Base-by-base conservation (phyloP, 2,797 vertebrate genomes). In the Poecilia picta region DNA sequence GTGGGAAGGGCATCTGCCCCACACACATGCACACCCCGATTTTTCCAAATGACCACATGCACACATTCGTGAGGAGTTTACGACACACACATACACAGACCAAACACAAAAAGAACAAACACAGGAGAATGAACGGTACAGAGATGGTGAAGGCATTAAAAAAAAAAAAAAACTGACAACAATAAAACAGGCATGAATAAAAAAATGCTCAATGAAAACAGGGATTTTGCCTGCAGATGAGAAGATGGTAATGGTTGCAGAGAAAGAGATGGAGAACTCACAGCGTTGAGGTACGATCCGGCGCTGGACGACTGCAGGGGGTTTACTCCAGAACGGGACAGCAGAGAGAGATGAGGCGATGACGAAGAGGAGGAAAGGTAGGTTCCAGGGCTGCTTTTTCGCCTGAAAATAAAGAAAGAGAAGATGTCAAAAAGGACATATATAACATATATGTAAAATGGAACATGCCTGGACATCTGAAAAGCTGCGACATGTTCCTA, bases 1-100 rank as follows among this genome's bases (percentile, higher is more conserved):
- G 96, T 92, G 95, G 96, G 92, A 96, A 96, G 94, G 95, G 95
- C 94, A 97, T 95, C 96, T 96, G 93, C 93, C 93, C 94, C 87
- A 88, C 93, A 91, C 89, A 92, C 89, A 90, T 62, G 75, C 84
- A 89, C 82, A 76, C 86, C 88, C 90, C 85, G 89, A 79, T 84
- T 84, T 43, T 86, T 78, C 77, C 86, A 89, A 89, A 85, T 91
- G 88, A 85, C 59, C 90, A 91, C 86, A 88, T 83, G 82, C 85
- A 80, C 85, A 89, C 81, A 86, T n/a, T 75, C 75, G 87, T 33
- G 83, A 76, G 72, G 79, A 84, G 77, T 83, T 70, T 70, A 79
- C 72, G 85, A 85, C 73, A 88, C 85, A 90, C 20, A 86, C 86
- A 90, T 59, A 90, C 75, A 93, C 47, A 75, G 25, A 87, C 47